Base-by-base conservation (phyloP, 2,113 vertebrate species). In the Xiphophorus maculatus region DNA sequence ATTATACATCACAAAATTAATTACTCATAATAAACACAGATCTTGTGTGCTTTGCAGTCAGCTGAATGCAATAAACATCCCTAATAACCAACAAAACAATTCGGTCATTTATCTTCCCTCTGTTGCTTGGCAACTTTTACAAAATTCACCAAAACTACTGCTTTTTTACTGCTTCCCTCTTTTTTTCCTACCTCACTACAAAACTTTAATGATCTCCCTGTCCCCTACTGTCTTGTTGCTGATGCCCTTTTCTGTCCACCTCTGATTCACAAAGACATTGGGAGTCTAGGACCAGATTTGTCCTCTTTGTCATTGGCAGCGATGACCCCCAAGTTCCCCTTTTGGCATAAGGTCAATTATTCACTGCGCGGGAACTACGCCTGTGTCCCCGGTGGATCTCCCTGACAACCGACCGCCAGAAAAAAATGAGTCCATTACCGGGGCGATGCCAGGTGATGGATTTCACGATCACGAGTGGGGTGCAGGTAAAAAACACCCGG, bases 341-440 rank as follows among this genome's bases (percentile, higher is more conserved):
- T 37, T 89, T 93, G 93, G 93, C 93, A 89, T n/a, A 44, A 74
- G 93, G 93, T 94, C 93, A 92, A 94, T 94, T 94, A 94, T 91
- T 94, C 93, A 94, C 93, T 70, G 84, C 79, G 15, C 89, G 54
- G 87, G 88, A 92, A 91, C 82, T 83, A 84, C 94, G 92, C 92
- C 93, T 90, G 90, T 86, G 93, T 94, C 94, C 94, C 93, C 76
- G 15, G 91, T 91, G 93, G 89, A 83, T 89, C 87, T 79, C 81
- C 60, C 87, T 72, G 87, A 92, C 93, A 92, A 92, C 81, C 81
- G 82, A 75, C 75, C 68, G 58, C 73, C 77, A 81, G 79, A 88
- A 90, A 93, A 90, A 92, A 93, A 92, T 89, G 90, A 90, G 90
- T 90, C 90, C 82, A 93, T 93, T 92, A 93, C 90, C 91, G 87